A percentile compares a stretch with the other conserved stretches of the same genome.
Conservation (phyloP, 2,797 vertebrate genomes). For the Neosalanx taihuensis region DNA sequence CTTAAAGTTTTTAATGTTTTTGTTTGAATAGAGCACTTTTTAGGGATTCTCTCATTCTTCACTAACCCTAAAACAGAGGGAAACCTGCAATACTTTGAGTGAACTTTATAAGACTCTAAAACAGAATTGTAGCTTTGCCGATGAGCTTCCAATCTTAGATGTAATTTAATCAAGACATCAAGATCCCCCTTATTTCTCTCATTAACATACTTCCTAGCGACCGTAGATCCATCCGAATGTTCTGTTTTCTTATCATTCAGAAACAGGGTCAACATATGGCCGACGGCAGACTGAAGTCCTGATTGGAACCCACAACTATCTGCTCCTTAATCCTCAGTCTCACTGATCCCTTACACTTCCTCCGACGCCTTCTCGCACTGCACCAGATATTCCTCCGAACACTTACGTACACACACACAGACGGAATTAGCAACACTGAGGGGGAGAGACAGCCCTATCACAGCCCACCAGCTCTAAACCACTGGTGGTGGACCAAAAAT, state of each 20-base stretch:
- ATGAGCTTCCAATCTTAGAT: background rate
- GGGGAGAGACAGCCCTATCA: background rate
- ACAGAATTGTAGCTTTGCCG: background rate
- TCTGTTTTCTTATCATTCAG: background rate
- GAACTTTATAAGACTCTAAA: too few species aligned
- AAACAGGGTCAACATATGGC: constrained; percentile 9
- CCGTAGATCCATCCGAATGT: background rate
- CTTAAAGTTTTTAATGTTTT: too few species aligned
- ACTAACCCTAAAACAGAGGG: too few species aligned
- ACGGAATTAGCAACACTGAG: background rate
- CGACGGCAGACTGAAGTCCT: background rate
- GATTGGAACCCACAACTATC: too few species aligned
- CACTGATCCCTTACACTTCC: background rate
- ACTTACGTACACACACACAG: background rate
- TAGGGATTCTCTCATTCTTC: too few species aligned
- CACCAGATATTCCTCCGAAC: background rate
- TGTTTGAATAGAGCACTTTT: too few species aligned
- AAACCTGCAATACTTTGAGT: too few species aligned
- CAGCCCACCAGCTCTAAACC: background rate
- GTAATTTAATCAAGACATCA: background rate
- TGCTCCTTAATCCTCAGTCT: background rate
- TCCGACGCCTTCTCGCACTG: background rate
- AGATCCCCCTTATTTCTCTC: background rate
- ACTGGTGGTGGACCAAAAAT: constrained; percentile 1
- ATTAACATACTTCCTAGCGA: background rate